Conservation (phyloP, 2,797 vertebrate genomes). For the Sylvia borin region DNA sequence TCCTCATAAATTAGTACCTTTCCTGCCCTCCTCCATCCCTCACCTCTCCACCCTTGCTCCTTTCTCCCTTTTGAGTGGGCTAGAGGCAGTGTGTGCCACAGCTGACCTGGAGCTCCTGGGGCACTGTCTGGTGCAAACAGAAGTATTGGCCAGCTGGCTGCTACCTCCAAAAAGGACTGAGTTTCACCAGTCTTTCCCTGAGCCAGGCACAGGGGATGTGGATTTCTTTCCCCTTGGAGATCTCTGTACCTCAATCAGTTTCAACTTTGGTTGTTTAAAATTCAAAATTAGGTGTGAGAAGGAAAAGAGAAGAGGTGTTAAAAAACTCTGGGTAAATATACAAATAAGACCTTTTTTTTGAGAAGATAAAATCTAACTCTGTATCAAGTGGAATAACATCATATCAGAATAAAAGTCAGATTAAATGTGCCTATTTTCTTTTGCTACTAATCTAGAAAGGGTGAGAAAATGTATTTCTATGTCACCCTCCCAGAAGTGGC, state of each 20-base stretch:
- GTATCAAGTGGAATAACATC: not conserved
- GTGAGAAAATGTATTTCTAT: not conserved
- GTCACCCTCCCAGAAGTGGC: not conserved
- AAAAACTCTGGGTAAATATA: not conserved
- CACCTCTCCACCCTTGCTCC: not conserved
- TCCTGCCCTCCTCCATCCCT: not conserved
- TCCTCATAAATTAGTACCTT: not conserved
- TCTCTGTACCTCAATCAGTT: not conserved
- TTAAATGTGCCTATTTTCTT: not conserved
- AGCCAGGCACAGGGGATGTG: not conserved
- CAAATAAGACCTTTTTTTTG: not conserved
- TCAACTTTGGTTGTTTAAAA: accelerated
- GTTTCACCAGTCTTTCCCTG: not conserved
- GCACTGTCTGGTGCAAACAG: not conserved
- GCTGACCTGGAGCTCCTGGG: not conserved
- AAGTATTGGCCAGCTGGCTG: not conserved
- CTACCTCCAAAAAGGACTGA: not conserved
- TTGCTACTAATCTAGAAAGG: not conserved
- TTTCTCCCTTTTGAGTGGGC: not conserved
- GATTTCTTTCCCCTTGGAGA: not conserved
- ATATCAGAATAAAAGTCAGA: not conserved
- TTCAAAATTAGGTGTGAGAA: not conserved
- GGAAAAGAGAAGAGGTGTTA: not conserved
- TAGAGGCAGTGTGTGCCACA: not conserved
- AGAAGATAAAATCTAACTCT: not conserved